These are phyloP conservation scores for Quadriops clusia DNA, from an alignment of 2,888 invertebrate genomes.

Conservation along the genomic window DNA sequence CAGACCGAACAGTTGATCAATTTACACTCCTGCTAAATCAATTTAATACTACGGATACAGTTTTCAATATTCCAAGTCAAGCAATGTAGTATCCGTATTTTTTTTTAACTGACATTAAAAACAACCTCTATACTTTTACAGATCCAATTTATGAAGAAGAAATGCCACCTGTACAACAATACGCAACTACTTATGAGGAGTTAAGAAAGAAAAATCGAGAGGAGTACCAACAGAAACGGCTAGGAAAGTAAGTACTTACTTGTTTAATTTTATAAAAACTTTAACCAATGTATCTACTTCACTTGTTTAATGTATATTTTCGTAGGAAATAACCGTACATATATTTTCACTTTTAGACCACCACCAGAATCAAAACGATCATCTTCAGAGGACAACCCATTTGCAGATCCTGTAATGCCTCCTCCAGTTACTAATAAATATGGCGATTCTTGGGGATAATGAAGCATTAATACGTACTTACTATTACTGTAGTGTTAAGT, in stretches of 20 bases:
- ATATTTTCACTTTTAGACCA: constrained; percentile 8
- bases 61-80: too few relatives aligned
- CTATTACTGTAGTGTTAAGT: too few relatives aligned
- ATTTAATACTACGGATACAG: too few relatives aligned
- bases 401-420: constrained; percentile 8
- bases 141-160: constrained; percentile 38
- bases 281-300: too few relatives aligned
- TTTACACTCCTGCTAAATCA: too few relatives aligned
- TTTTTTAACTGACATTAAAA: too few relatives aligned
- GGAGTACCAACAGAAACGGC: constrained; percentile 39
- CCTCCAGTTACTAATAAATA: constrained; percentile 16
- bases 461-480: too few relatives aligned
- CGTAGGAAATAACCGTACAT: too few relatives aligned
- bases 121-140: too few relatives aligned
- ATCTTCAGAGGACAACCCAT: constrained; percentile 1
- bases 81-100: too few relatives aligned
- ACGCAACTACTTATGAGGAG: constrained; percentile 57
- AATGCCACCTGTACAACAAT: constrained; percentile 36
- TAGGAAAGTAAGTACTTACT: constrained; percentile 17
- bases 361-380: constrained; percentile 1
- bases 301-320: too few relatives aligned
- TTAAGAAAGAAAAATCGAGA: constrained; percentile 58
- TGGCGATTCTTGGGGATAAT: constrained; percentile 13
- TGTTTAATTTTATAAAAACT: constrained; percentile 2
- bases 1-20: too few relatives aligned